Evolutionary conservation across 2,888 invertebrate species (phyloP).

Genomic region (Dorcus hopei): DNA sequence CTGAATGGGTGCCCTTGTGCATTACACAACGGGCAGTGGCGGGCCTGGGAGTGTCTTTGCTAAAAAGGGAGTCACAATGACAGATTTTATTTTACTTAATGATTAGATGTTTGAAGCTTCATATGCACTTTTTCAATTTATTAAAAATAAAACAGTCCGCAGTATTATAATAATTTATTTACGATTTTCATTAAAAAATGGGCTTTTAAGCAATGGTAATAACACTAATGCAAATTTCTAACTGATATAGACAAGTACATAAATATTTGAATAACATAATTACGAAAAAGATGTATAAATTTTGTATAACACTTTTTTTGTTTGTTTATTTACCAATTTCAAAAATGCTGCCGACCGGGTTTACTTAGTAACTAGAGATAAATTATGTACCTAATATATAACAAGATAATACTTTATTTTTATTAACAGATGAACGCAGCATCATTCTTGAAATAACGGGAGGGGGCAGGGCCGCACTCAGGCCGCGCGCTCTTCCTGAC

Average conservation of each 20-base stretch:
- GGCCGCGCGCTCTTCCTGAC: too few relatives aligned
- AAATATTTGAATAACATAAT: conserved; percentile 44
- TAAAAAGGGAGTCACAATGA: too few relatives aligned
- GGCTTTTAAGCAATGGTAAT: conserved; percentile 50
- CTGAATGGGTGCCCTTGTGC: too few relatives aligned
- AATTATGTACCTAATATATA: conserved; percentile 37
- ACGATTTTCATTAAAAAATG: conserved; percentile 50
- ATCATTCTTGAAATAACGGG: conserved; percentile 38
- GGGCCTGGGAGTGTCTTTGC: too few relatives aligned
- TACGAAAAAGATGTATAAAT: conserved; percentile 43
- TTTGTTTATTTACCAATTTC: conserved; percentile 26
- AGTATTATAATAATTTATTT: conserved; percentile 43
- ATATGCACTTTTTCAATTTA: too few relatives aligned
- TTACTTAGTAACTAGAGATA: conserved; percentile 36
- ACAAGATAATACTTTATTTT: conserved; percentile 41
- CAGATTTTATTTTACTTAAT: too few relatives aligned
- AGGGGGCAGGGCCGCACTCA: conserved; percentile 30
- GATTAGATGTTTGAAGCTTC: too few relatives aligned
- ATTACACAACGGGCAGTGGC: too few relatives aligned
- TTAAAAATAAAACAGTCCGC: neutral
- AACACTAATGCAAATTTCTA: conserved; percentile 50
- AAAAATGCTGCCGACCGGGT: conserved; percentile 37
- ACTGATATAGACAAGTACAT: conserved; percentile 46
- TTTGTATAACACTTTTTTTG: conserved; percentile 33
- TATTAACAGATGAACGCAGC: conserved; percentile 32